phyloP scores from a whole-genome alignment of 2,113 vertebrate species.

The Tylochromis polylepis region DNA sequence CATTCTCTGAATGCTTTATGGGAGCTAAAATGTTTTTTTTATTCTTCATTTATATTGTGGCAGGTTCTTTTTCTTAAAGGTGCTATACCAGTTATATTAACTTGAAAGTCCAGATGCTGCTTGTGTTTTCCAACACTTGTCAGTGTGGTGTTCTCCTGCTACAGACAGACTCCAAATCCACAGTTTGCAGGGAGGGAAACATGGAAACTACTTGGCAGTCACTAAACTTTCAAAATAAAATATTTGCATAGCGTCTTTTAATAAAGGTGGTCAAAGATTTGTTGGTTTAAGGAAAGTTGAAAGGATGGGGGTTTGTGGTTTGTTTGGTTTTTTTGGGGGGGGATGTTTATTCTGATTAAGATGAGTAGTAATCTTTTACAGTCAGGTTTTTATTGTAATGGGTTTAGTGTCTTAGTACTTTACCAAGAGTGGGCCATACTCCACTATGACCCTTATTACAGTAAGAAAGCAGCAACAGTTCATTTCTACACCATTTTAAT shows the following conservation, averaged over 20 bases:
- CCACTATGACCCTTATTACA: fast-evolving
- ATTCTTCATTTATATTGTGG: neutral
- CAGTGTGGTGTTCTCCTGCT: neutral
- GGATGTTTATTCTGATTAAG: neutral
- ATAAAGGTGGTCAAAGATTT: neutral
- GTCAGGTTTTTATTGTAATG: neutral
- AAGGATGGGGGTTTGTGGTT: neutral
- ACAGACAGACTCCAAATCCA: neutral
- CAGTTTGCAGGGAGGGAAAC: neutral
- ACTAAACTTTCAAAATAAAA: neutral
- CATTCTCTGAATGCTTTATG: neutral
- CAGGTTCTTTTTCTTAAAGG: neutral
- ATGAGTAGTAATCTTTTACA: neutral
- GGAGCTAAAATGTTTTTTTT: neutral
- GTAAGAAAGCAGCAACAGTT: neutral
- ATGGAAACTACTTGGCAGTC: neutral
- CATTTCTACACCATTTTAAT: neutral
- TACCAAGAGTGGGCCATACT: neutral
- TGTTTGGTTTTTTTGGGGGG: neutral
- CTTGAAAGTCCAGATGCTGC: neutral
- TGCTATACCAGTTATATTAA: neutral
- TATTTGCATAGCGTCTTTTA: neutral
- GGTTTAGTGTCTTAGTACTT: neutral
- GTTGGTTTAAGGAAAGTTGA: neutral
- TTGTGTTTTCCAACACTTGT: neutral